Evolutionary conservation across 2,113 vertebrate species (phyloP), one percentile per base, ranked within the genome.

Genomic region (Hemiprocne comata): DNA sequence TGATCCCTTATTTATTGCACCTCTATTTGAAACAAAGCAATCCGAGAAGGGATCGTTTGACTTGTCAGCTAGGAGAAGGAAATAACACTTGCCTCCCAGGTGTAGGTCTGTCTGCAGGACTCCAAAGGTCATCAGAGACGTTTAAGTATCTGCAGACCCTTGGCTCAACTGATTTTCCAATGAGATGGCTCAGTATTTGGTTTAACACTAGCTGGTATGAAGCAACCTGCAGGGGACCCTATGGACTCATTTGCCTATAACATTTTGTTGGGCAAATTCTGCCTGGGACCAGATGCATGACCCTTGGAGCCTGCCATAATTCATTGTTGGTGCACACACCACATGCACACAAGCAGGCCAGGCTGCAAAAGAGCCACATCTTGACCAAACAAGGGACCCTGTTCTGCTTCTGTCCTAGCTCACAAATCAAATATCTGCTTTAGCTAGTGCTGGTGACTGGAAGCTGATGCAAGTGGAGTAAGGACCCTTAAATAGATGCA

Each of bases 401-500:
- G 17, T 29, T 70, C 64, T 70, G 33, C 29, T 40, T 57, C 31
- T 65, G 4, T 44, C 11, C 40, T 28, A 20, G 28, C 19, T 86
- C 76, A 55, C 38, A 66, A 55, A 25, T 51, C 55, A 50, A 81
- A 74, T 34, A 8, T 10, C 25, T 71, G 17, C 29, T 38, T 89
- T n/a, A 83, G 51, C 64, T 84, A n/a, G 7, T 81, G 46, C 40
- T 85, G 58, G 58, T 73, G 62, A 18, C 46, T 90, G 53, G 44
- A 44, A 55, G n/a, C 53, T 92, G 75, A 57, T 18, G 31, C 1
- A 6, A 77, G 33, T n/a, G 21, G 44, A 90, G 24, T 83, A 70
- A 70, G n/a, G 54, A 50, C 61, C 51, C 84, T 58, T 40, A 92
- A 95, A 86, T 10, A 78, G 42, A 78, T 71, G 25, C 26, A 67